Percentiles rank a stretch among this genome's conserved stretches.
phyloP scores from a whole-genome alignment of 2,797 vertebrate genomes.

The Crocidura indochinensis region DNA sequence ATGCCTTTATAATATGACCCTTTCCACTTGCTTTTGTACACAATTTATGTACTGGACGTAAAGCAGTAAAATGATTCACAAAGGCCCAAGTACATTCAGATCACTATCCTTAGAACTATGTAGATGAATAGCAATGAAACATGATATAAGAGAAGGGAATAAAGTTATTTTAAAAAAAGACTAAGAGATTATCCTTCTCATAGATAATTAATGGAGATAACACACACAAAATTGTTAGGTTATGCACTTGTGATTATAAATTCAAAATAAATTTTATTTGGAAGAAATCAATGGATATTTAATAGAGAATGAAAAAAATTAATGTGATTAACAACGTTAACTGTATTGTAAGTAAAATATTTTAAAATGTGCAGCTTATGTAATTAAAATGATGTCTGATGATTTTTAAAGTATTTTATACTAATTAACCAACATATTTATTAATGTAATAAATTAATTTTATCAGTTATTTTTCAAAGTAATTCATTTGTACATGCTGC shows the following conservation, averaged over 20 bases:
- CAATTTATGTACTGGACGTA: not conserved
- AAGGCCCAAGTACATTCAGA: not conserved
- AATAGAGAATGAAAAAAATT: not conserved
- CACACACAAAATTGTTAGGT: not conserved
- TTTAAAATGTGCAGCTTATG: not conserved
- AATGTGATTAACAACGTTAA: not conserved
- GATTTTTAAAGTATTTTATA: slow-evolving; percentile 2
- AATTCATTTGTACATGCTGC: not conserved
- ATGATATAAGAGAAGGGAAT: not conserved
- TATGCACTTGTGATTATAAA: not conserved
- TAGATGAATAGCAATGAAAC: slow-evolving; percentile 1
- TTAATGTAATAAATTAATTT: slow-evolving; percentile 27
- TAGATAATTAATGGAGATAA: not conserved
- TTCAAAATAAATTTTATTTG: not conserved
- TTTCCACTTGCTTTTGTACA: not conserved
- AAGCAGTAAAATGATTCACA: not conserved
- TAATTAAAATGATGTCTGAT: slow-evolving; percentile 11
- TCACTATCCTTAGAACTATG: not conserved
- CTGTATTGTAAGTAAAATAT: too few species aligned
- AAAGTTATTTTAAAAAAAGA: not conserved
- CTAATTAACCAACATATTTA: not conserved
- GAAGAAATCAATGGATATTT: slow-evolving; percentile 3
- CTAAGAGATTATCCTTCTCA: not conserved
- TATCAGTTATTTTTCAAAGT: slow-evolving; percentile 36
- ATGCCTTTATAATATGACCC: not conserved